A percentile compares a stretch with the other conserved stretches of the same genome.
Conservation (phyloP, 2,113 vertebrate species). For the Bubalus kerabau region DNA sequence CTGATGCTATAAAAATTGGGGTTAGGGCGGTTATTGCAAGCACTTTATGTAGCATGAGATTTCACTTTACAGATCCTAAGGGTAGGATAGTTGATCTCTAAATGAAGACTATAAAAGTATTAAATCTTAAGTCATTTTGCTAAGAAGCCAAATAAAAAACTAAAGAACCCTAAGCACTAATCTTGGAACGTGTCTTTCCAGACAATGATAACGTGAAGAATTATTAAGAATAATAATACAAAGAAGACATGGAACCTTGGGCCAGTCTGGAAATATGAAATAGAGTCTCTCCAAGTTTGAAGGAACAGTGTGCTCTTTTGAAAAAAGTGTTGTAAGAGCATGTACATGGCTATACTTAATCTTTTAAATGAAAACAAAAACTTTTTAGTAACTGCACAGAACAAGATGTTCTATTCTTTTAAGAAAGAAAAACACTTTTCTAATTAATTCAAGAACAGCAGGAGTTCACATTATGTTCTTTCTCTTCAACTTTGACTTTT, state of each 20-base stretch:
- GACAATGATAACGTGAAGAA: neutral
- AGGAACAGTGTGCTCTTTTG: neutral
- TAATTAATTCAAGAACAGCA: conserved; percentile 49
- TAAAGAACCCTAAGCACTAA: neutral
- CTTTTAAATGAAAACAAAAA: conserved; percentile 42
- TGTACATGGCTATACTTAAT: conserved; percentile 41
- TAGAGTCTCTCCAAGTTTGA: neutral
- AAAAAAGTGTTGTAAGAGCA: neutral
- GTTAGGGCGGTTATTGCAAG: neutral
- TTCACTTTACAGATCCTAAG: neutral
- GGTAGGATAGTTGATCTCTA: neutral
- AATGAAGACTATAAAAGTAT: neutral
- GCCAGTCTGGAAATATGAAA: neutral
- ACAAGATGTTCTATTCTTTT: conserved; percentile 41
- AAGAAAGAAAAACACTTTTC: conserved; percentile 38
- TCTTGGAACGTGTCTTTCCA: neutral
- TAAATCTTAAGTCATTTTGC: neutral
- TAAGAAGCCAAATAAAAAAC: neutral
- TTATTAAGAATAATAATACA: neutral
- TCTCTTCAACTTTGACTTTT: conserved; percentile 33
- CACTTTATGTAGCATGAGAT: neutral
- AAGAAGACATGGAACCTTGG: neutral
- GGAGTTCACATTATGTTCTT: conserved; percentile 45
- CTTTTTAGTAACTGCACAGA: conserved; percentile 24
- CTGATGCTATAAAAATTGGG: neutral